Conservation (phyloP, 2,797 vertebrate species). For the Eulemur coronatus region DNA sequence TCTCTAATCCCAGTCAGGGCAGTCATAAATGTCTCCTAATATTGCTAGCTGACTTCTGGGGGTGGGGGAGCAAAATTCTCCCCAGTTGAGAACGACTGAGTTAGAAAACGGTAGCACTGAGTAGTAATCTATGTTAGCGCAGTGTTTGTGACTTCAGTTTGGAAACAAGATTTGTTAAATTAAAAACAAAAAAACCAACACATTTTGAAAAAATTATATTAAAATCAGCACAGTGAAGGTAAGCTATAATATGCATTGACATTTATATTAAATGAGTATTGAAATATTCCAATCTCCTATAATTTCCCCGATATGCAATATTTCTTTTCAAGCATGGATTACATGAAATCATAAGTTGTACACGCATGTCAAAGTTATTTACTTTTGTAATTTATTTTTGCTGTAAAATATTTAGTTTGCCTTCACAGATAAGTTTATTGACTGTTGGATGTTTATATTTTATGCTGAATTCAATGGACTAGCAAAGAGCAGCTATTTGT, state of each 20-base stretch:
- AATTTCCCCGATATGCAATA: not conserved
- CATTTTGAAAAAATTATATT: not conserved
- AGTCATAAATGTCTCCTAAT: not conserved
- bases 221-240: not conserved
- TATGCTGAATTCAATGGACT: not conserved
- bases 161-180: not conserved
- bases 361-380: not conserved
- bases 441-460: conserved; percentile 17
- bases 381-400: conserved; percentile 37
- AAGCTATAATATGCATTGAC: not conserved
- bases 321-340: not conserved
- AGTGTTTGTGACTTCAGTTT: not conserved
- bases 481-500: not conserved
- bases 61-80: rapidly evolving
- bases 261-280: not conserved
- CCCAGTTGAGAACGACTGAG: not conserved
- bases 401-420: conserved; percentile 47
- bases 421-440: not conserved
- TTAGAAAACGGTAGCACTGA: not conserved
- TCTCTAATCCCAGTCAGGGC: rapidly evolving
- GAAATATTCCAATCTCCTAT: not conserved
- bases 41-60: not conserved
- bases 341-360: not conserved
- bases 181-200: not conserved
- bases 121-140: not conserved